Base-by-base conservation (phyloP, 2,888 invertebrate genomes). In the Drosophila robusta region DNA sequence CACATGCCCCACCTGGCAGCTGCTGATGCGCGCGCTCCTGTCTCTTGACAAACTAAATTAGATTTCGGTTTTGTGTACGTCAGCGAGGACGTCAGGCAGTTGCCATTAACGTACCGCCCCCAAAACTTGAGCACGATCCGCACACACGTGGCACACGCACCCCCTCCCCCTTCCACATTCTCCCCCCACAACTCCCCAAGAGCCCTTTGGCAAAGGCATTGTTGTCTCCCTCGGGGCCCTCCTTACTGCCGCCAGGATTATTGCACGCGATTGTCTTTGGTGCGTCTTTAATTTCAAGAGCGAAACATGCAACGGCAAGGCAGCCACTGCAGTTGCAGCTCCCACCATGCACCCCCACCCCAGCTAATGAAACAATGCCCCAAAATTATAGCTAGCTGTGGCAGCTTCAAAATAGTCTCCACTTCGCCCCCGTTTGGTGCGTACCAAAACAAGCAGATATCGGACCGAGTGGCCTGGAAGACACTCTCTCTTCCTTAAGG, bases 11-110 rank as follows among this genome's bases (percentile, higher is more conserved):
- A 9, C 52, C 16, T 18, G 51, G 29, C 26, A 51, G 39, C 49
- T 45, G 39, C 49, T 45, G 45, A 54, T 49, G 63, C 54, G 54
- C 44, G 55, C 60, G 29, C 29, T 51, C 29, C 50, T 65, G 65
- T 64, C 68, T 63, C 75, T 74, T 72, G 76, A 80, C 80, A 76
- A 86, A 76, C 83, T 70, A 86, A 84, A 86, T 84, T 84, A 75
- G 87, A 86, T 86, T 84, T 86, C 44, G 87, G 83, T 78, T 82
- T 73, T 82, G 75, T 66, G 66, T 66, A 70, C 63, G 81, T 80
- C 70, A 67, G 61, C 50, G 57, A 65, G 50, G 44, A 70, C 45
- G 46, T 32, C 63, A 38, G 46, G 42, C 71, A 66, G 71, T 76
- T 46, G 57, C 58, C 62, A 47, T 57, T 62, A 62, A 46, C 26